These are phyloP conservation scores for Drosophila infuscata DNA, from an alignment of 2,888 invertebrate species.

Conservation along the genomic window DNA sequence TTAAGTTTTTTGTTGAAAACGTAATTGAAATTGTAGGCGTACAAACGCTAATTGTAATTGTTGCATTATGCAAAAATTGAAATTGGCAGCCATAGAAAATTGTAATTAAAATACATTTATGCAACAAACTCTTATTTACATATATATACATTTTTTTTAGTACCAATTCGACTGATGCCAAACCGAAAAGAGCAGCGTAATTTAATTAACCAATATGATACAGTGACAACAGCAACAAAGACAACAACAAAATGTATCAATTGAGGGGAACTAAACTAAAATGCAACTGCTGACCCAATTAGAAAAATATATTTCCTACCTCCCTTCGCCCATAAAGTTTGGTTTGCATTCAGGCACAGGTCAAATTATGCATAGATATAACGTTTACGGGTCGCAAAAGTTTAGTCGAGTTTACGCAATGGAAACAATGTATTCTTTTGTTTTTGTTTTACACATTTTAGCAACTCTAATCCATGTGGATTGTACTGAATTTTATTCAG, in stretches of 20 bases:
- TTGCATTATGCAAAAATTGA: constrained; percentile 70
- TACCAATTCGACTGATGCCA: constrained; percentile 22
- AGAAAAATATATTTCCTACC: constrained; percentile 21
- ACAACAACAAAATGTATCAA: constrained; percentile 39
- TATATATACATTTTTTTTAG: constrained; percentile 5
- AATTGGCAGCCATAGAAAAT: constrained; percentile 57
- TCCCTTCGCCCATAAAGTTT: not conserved
- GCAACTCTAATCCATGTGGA: constrained; percentile 51
- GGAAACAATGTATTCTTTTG: constrained; percentile 28
- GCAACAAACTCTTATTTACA: constrained; percentile 21
- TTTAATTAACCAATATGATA: constrained; percentile 73
- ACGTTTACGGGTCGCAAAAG: constrained; percentile 38
- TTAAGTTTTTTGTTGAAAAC: constrained; percentile 38
- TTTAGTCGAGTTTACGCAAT: constrained; percentile 28
- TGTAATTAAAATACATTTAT: constrained; percentile 69
- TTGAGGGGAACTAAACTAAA: constrained; percentile 39
- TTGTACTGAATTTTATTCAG: constrained; percentile 21
- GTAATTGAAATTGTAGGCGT: constrained; percentile 72
- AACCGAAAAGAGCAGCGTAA: constrained; percentile 50
- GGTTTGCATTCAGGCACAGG: constrained; percentile 20
- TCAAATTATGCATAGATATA: constrained; percentile 69
- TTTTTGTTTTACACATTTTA: constrained; percentile 38
- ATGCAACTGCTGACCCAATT: constrained; percentile 55
- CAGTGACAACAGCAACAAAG: constrained; percentile 41
- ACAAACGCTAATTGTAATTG: constrained; percentile 74